Evolutionary conservation across 2,113 vertebrate species (phyloP).

Genomic region (Gallinago undulata): DNA sequence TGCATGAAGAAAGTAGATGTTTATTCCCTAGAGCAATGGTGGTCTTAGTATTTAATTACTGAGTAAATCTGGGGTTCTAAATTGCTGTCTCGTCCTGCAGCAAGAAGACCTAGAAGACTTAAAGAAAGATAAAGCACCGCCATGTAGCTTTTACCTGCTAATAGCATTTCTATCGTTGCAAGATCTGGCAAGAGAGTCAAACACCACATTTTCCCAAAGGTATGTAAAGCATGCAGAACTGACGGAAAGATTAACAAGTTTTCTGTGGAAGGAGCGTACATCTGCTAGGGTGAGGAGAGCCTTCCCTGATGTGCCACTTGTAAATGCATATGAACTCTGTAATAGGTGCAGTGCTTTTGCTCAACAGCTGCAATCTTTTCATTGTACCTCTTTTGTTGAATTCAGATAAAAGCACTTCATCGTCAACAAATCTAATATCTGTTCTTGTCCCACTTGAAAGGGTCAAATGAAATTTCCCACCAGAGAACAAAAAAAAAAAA

Average conservation of each 20-base stretch:
- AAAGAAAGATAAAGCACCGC: not conserved
- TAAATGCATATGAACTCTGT: constrained; percentile 46
- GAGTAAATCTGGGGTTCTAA: not conserved
- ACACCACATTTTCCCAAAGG: constrained; percentile 44
- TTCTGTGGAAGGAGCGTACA: not conserved
- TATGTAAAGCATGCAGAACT: constrained; percentile 49
- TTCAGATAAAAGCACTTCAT: constrained; percentile 55
- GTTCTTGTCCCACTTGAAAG: constrained; percentile 56
- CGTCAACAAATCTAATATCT: constrained; percentile 57
- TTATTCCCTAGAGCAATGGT: not conserved
- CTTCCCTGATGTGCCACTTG: constrained; percentile 54
- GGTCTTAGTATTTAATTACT: not conserved
- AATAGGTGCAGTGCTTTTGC: not conserved
- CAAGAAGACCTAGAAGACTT: not conserved
- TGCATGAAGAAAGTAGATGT: not conserved
- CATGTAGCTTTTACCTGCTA: not conserved
- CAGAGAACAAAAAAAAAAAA: constrained; percentile 30
- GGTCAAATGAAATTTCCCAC: constrained; percentile 62
- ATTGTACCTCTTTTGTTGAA: constrained; percentile 28
- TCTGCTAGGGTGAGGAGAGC: constrained; percentile 38
- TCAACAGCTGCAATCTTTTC: constrained; percentile 62
- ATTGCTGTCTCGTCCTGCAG: not conserved
- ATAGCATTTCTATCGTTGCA: not conserved
- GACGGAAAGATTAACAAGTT: constrained; percentile 50
- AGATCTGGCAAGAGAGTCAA: constrained; percentile 53